These are phyloP conservation scores for Potorous gilbertii DNA, from an alignment of 2,797 vertebrate genomes.

Conservation along the genomic window DNA sequence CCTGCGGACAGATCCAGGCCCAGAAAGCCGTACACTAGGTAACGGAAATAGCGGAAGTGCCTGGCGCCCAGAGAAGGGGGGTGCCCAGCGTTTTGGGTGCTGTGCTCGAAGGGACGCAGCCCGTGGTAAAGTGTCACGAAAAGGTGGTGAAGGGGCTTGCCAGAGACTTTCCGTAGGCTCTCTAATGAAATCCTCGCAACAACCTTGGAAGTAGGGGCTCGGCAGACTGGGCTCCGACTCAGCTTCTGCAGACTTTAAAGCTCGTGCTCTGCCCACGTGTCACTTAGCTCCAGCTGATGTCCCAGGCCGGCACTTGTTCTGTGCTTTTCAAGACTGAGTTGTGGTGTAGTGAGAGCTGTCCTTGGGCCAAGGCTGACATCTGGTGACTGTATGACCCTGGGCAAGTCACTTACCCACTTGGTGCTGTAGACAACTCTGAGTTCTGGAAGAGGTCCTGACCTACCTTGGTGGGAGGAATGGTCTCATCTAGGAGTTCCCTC, in stretches of 20 bases:
- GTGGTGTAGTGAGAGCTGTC: not conserved
- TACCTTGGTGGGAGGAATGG: not conserved
- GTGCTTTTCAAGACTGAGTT: not conserved
- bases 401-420: not conserved
- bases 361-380: not conserved
- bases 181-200: not conserved
- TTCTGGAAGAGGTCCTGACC: not conserved
- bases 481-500: not conserved
- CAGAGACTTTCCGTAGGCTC: too few species aligned
- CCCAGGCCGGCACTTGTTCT: not conserved
- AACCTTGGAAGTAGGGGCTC: not conserved
- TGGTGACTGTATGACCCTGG: not conserved
- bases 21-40: too few species aligned
- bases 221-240: not conserved
- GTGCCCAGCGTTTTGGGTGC: not conserved
- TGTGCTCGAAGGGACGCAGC: not conserved
- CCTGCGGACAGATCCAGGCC: too few species aligned
- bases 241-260: not conserved
- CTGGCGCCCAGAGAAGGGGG: not conserved
- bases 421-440: not conserved
- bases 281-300: not conserved
- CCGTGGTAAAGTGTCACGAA: not conserved
- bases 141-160: too few species aligned
- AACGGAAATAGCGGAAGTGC: too few species aligned
- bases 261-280: too few species aligned